These are phyloP conservation scores for Atlantisia rogersi DNA, from an alignment of 2,113 vertebrate species.

Conservation along the genomic window DNA sequence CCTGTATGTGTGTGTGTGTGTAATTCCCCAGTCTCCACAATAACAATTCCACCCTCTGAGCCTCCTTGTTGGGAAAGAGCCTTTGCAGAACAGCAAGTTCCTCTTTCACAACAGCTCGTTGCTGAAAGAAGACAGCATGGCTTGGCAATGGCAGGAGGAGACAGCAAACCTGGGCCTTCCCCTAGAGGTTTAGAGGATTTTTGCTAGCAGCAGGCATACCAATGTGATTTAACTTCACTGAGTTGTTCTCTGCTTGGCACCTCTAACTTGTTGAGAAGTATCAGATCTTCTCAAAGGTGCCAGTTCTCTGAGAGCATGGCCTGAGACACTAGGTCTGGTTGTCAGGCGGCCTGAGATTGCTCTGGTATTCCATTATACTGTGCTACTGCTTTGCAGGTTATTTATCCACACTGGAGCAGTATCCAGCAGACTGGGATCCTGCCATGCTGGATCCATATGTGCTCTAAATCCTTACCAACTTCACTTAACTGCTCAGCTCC, in stretches of 20 bases:
- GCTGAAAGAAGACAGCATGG: constrained; percentile 27
- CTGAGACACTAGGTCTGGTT: not conserved
- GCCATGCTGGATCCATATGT: accelerated
- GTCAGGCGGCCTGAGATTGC: not conserved
- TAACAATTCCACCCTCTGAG: constrained; percentile 47
- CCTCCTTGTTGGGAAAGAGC: constrained; percentile 33
- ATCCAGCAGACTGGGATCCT: not conserved
- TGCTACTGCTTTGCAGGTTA: not conserved
- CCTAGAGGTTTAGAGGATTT: not conserved
- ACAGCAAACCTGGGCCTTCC: constrained; percentile 5
- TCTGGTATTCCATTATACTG: not conserved
- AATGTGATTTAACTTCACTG: not conserved
- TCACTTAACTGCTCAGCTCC: not conserved
- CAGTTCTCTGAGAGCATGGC: not conserved
- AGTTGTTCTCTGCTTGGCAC: not conserved
- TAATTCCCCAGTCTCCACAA: constrained; percentile 12
- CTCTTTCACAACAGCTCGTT: constrained; percentile 45
- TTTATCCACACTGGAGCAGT: not conserved
- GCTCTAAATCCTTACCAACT: not conserved
- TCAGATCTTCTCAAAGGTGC: not conserved
- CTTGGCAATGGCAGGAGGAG: not conserved
- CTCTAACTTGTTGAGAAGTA: not conserved
- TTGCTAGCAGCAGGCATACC: accelerated
- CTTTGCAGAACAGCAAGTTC: constrained; percentile 22
- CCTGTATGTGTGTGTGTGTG: not conserved